Conservation (phyloP, 30 jellyfish, hydroid and myxozoan species). For the Aurelia aurita region DNA sequence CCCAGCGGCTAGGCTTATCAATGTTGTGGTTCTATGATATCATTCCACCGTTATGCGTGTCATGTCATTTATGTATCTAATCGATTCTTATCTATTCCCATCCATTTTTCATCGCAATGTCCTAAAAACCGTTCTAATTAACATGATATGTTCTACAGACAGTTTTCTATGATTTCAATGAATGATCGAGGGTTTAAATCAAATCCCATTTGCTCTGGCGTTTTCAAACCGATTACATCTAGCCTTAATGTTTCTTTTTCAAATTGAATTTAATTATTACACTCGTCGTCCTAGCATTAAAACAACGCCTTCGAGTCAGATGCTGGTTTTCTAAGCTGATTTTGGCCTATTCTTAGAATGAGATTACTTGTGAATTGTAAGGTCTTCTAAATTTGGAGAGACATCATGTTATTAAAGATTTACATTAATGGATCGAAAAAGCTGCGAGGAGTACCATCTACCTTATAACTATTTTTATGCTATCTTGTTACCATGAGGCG, state of each 20-base stretch:
- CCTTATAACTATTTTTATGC: background rate
- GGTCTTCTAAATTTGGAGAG: too few species aligned
- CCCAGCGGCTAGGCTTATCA: too few species aligned
- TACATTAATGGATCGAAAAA: background rate
- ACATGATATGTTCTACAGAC: constrained; percentile 70
- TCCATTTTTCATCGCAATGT: too few species aligned
- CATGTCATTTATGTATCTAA: background rate
- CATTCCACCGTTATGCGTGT: constrained; percentile 31
- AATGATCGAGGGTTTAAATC: background rate
- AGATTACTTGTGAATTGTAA: too few species aligned
- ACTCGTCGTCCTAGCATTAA: background rate
- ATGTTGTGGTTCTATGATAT: too few species aligned
- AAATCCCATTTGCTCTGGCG: constrained; percentile 31
- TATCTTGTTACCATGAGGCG: too few species aligned
- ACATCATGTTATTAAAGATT: background rate
- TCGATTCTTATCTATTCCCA: too few species aligned
- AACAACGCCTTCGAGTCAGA: constrained; percentile 28
- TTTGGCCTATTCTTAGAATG: too few species aligned
- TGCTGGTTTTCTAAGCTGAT: background rate
- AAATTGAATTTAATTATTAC: background rate
- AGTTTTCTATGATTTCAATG: constrained; percentile 27
- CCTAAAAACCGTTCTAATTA: constrained; percentile 27
- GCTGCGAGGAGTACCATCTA: background rate
- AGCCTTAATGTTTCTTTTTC: constrained; percentile 54
- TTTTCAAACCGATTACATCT: constrained; percentile 28